phyloP scores from a whole-genome alignment of 1,140 invertebrate genomes.

The Pseudomyrmex gracilis region DNA sequence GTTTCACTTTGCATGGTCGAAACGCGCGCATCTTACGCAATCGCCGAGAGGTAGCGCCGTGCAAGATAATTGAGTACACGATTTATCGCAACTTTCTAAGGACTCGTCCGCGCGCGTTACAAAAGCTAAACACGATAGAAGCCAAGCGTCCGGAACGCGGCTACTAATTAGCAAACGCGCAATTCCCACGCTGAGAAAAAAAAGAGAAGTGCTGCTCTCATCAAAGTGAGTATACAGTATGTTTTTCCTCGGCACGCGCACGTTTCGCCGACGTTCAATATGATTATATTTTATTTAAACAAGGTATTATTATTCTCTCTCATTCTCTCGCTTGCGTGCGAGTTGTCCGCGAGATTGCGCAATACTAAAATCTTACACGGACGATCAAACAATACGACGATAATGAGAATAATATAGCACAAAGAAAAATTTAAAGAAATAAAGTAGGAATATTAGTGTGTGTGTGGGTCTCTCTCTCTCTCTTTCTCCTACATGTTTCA shows the following conservation, averaged over 20 bases:
- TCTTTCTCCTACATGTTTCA: too few species aligned
- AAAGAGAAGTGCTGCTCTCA: conserved; percentile 1
- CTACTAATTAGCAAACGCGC: conserved; percentile 42
- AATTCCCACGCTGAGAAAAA: conserved; percentile 4
- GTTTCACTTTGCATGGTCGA: conserved; percentile 25
- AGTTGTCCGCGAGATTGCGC: background rate
- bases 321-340: background rate
- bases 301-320: background rate
- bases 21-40: conserved; percentile 8
- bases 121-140: conserved; percentile 41
- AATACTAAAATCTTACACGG: background rate
- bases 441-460: too few species aligned
- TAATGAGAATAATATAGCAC: too few species aligned
- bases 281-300: conserved; percentile 21
- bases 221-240: background rate
- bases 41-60: background rate
- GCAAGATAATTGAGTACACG: conserved; percentile 14
- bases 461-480: too few species aligned
- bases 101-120: conserved; percentile 15
- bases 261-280: background rate
- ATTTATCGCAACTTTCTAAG: conserved; percentile 49
- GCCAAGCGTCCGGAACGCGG: conserved; percentile 6
- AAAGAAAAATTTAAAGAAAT: too few species aligned
- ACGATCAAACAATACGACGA: too few species aligned
- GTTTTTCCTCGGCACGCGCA: background rate